A percentile compares a stretch with the other conserved stretches of the same genome.
Conservation (phyloP, 2,113 vertebrate genomes). For the Myanophis thanlyinensis region DNA sequence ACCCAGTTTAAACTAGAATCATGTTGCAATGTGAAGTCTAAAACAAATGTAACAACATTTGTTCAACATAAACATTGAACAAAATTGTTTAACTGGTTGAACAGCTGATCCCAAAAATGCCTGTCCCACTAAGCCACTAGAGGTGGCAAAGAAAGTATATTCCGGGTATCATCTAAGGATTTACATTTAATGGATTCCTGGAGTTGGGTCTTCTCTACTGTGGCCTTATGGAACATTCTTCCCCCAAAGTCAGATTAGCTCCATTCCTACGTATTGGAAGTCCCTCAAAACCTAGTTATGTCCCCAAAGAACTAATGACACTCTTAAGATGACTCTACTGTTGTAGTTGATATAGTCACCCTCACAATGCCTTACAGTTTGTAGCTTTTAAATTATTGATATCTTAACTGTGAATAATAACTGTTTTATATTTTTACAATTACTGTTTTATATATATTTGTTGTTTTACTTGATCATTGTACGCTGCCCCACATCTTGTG, state of each 20-base stretch:
- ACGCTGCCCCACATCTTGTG: neutral
- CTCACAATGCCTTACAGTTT: neutral
- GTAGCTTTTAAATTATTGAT: neutral
- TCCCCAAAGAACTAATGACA: neutral
- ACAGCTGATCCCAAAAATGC: neutral
- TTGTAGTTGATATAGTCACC: neutral
- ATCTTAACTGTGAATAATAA: neutral
- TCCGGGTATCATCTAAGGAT: neutral
- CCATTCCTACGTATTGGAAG: neutral
- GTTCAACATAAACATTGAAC: neutral
- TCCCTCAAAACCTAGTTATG: neutral
- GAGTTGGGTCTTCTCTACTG: neutral
- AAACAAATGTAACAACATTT: conserved; percentile 5
- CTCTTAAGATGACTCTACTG: neutral
- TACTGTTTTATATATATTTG: neutral
- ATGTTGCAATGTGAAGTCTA: neutral
- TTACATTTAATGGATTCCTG: neutral
- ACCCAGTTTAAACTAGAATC: neutral
- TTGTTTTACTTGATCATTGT: neutral
- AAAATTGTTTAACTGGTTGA: neutral
- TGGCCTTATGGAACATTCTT: neutral
- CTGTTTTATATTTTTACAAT: neutral
- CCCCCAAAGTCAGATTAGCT: neutral
- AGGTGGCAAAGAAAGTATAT: neutral
- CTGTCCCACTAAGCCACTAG: neutral